A percentile compares a stretch with the other conserved stretches of the same genome.
Conservation (phyloP, 2,797 vertebrate genomes). For the Sardinella longiceps region DNA sequence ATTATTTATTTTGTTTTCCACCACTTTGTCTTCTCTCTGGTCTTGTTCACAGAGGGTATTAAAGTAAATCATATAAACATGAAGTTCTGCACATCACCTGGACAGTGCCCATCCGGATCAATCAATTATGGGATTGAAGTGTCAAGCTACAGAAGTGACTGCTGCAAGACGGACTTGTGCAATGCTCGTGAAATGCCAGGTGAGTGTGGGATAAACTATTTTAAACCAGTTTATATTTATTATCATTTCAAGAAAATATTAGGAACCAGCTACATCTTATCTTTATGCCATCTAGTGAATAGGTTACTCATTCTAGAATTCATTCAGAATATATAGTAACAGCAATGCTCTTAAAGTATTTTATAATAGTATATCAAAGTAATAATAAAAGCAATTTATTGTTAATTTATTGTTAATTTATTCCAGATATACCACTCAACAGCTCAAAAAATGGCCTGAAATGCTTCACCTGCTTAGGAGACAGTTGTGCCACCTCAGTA, state of each 20-base stretch:
- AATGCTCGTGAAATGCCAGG: neutral
- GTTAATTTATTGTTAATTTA: neutral
- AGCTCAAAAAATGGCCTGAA: constrained; percentile 38
- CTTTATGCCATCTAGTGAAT: too few relatives aligned
- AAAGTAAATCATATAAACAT: neutral
- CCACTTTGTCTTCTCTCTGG: neutral
- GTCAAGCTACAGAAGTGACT: neutral
- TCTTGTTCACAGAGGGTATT: neutral
- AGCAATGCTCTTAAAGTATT: too few relatives aligned
- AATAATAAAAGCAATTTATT: too few relatives aligned
- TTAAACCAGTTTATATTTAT: neutral
- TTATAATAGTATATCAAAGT: too few relatives aligned
- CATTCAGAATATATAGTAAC: too few relatives aligned
- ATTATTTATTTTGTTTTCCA: neutral
- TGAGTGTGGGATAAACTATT: neutral
- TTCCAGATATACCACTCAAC: constrained; percentile 18
- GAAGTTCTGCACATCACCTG: neutral
- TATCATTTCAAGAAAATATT: neutral
- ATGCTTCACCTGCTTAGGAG: constrained; percentile 45
- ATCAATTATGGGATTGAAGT: neutral
- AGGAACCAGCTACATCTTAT: neutral
- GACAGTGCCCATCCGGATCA: neutral
- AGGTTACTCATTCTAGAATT: too few relatives aligned
- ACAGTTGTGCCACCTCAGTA: constrained; percentile 36
- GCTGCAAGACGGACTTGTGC: neutral